Evolutionary conservation across 1,140 invertebrate genomes (phyloP).

Genomic region (Andricus grossulariae): DNA sequence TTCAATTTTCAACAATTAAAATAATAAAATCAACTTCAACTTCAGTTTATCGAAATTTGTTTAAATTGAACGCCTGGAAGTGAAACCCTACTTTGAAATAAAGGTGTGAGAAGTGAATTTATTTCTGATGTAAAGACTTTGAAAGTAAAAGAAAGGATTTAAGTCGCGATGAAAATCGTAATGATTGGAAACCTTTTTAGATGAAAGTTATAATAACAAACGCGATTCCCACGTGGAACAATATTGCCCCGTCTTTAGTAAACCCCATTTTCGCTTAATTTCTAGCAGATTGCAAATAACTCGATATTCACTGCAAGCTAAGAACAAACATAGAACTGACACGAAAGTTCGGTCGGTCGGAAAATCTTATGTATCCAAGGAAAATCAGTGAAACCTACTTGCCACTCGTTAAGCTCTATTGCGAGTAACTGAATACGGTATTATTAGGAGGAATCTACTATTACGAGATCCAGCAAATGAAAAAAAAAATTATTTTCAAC

Average conservation of each 20-base stretch:
- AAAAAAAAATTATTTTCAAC: not conserved
- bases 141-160: not conserved
- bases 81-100: no score
- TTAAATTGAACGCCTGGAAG: no score
- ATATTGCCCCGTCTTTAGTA: not conserved
- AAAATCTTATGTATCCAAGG: conserved; percentile 44
- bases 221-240: not conserved
- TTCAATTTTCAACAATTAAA: no score
- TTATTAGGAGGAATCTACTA: not conserved
- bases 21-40: no score
- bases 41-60: no score
- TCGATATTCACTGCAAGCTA: not conserved
- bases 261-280: not conserved
- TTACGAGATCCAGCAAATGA: not conserved
- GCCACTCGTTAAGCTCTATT: not conserved
- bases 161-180: not conserved
- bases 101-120: no score
- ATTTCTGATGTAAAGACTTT: no score
- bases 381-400: conserved; percentile 43
- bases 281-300: conserved; percentile 4
- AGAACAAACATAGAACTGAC: conserved; percentile 20
- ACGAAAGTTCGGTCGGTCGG: conserved; percentile 40
- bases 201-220: conserved; percentile 10
- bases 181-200: not conserved
- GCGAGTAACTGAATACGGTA: not conserved